These are phyloP conservation scores for Manis javanica DNA, from an alignment of 2,797 vertebrate genomes.

Conservation along the genomic window DNA sequence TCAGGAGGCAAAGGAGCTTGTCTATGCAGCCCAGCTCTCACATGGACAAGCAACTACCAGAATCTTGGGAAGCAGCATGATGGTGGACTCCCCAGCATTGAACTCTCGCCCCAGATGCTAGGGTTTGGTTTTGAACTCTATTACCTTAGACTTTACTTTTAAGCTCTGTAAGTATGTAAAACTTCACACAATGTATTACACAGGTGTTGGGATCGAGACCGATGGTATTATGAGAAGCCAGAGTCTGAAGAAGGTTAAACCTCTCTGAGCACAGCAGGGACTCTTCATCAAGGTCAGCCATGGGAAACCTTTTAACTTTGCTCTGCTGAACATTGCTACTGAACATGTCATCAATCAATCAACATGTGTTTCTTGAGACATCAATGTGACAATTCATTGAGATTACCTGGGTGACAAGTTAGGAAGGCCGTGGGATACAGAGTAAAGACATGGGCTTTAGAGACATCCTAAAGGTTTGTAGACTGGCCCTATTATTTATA, in stretches of 20 bases:
- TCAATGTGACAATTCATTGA: constrained; percentile 50
- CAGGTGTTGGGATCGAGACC: not conserved
- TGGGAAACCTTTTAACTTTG: not conserved
- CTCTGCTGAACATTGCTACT: constrained; percentile 36
- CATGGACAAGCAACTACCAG: no score
- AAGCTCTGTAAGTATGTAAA: not conserved
- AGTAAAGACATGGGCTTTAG: not conserved
- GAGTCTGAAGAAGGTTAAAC: constrained; percentile 25
- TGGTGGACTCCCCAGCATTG: not conserved
- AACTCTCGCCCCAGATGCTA: not conserved
- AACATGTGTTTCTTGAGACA: constrained; percentile 54
- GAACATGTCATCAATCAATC: constrained; percentile 70
- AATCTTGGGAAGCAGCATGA: not conserved
- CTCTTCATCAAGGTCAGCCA: constrained; percentile 70
- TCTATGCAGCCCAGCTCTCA: not conserved
- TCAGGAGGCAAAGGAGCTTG: not conserved
- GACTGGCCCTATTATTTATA: not conserved
- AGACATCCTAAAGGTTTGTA: not conserved
- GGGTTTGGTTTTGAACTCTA: not conserved
- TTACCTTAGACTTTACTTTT: not conserved
- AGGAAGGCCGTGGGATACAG: not conserved
- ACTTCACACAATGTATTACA: not conserved
- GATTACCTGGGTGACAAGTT: constrained; percentile 45
- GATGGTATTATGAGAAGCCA: constrained; percentile 3
- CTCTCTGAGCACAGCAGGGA: constrained; percentile 63